Evolutionary conservation across 2,113 vertebrate genomes (phyloP).

Genomic region (Leptodactylus fuscus): DNA sequence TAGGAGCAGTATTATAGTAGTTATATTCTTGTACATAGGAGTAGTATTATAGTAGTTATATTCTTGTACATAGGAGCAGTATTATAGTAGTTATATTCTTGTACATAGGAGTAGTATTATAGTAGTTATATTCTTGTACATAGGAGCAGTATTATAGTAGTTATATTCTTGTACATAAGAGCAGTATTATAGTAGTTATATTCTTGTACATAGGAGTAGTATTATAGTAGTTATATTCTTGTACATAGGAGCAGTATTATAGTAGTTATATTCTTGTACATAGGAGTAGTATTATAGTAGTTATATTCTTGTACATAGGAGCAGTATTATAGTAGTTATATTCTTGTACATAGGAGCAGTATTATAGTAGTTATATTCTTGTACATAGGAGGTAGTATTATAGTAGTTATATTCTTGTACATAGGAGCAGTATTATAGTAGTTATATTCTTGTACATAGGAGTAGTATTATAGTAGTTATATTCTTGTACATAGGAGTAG

Average conservation of each 20-base stretch:
- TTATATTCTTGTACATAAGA: too few relatives aligned
- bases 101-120: neutral
- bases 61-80: neutral
- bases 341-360: neutral
- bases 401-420: too few relatives aligned
- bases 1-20: too few relatives aligned
- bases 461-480: neutral
- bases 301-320: too few relatives aligned
- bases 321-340: too few relatives aligned
- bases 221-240: neutral
- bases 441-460: neutral
- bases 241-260: too few relatives aligned
- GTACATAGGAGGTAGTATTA: too few relatives aligned
- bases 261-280: too few relatives aligned
- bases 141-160: neutral
- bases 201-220: neutral
- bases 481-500: neutral
- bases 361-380: neutral
- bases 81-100: conserved; percentile 4
- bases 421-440: neutral
- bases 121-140: neutral
- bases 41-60: conserved; percentile 6
- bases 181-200: conserved; percentile 4
- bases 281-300: neutral
- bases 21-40: too few relatives aligned